Percentiles rank a stretch among this genome's conserved stretches.
Evolutionary conservation across 1,140 invertebrate species (phyloP).

Genomic region (Leptinotarsa texana): DNA sequence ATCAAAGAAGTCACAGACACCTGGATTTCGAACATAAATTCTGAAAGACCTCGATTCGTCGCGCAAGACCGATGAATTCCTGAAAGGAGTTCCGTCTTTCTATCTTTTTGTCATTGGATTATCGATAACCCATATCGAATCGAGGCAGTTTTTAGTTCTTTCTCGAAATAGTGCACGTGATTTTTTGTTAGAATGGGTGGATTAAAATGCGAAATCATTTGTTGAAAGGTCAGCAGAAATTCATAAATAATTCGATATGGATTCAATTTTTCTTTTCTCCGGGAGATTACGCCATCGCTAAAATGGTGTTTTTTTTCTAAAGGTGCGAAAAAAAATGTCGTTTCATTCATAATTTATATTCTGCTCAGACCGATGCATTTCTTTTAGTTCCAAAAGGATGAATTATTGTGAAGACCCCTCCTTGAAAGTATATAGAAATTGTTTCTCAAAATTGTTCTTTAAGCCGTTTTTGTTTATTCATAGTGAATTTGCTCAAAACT

Average conservation of each 20-base stretch:
- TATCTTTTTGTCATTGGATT: slow-evolving; percentile 26
- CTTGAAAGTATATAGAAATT: too few species aligned
- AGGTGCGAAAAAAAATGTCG: not conserved
- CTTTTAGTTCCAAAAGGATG: too few species aligned
- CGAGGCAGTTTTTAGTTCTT: not conserved
- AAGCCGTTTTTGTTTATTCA: too few species aligned
- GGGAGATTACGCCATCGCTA: not conserved
- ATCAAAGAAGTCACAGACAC: slow-evolving; percentile 21
- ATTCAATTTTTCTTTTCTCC: not conserved
- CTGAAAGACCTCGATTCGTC: slow-evolving; percentile 30
- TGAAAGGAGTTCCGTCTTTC: slow-evolving; percentile 16
- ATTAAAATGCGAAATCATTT: slow-evolving; percentile 7
- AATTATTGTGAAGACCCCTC: too few species aligned
- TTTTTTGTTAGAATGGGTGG: slow-evolving; percentile 15
- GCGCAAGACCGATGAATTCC: slow-evolving; percentile 34
- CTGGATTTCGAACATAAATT: slow-evolving; percentile 16
- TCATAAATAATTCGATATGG: slow-evolving; percentile 2
- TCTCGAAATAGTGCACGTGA: slow-evolving; percentile 10
- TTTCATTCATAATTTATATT: too few species aligned
- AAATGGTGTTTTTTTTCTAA: not conserved
- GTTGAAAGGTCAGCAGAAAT: not conserved
- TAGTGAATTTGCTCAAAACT: too few species aligned
- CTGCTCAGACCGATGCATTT: too few species aligned
- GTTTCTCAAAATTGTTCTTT: too few species aligned
- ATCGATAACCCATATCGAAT: slow-evolving; percentile 12